Percentiles rank a stretch among this genome's conserved stretches.
Conservation (phyloP, 1,140 invertebrate genomes). For the Carcinoscorpius rotundicauda region DNA sequence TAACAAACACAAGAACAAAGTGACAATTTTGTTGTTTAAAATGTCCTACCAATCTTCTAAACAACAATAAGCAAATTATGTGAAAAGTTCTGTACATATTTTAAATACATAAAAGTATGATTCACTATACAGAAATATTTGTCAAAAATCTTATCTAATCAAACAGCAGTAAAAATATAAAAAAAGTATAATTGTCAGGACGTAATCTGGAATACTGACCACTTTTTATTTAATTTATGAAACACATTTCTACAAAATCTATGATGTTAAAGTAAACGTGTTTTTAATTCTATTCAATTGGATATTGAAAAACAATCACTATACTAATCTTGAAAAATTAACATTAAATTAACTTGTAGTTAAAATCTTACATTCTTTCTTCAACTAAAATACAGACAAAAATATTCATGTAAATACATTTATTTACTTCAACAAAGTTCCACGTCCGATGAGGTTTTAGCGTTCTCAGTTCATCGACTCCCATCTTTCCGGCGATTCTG, state of each 20-base stretch:
- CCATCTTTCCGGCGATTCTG: conserved; percentile 57
- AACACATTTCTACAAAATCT: too few relatives aligned
- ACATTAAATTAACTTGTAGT: background rate
- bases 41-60: background rate
- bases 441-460: conserved; percentile 54
- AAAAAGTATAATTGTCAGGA: too few relatives aligned
- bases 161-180: too few relatives aligned
- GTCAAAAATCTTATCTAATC: too few relatives aligned
- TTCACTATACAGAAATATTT: too few relatives aligned
- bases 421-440: conserved; percentile 53
- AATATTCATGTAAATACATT: background rate
- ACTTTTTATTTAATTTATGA: too few relatives aligned
- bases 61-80: conserved; percentile 7
- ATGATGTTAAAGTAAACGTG: too few relatives aligned
- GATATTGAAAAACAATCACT: too few relatives aligned
- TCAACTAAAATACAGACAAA: background rate
- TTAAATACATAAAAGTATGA: background rate
- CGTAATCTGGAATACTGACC: too few relatives aligned
- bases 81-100: conserved; percentile 20
- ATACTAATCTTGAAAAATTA: background rate
- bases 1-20: conserved; percentile 30
- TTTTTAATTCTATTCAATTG: too few relatives aligned
- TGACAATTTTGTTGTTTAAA: conserved; percentile 8
- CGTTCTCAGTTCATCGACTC: conserved; percentile 53
- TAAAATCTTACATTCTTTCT: background rate